Percentiles rank a stretch among this genome's conserved stretches.
Conservation (phyloP, 2,797 vertebrate species). For the Loriculus beryllinus region DNA sequence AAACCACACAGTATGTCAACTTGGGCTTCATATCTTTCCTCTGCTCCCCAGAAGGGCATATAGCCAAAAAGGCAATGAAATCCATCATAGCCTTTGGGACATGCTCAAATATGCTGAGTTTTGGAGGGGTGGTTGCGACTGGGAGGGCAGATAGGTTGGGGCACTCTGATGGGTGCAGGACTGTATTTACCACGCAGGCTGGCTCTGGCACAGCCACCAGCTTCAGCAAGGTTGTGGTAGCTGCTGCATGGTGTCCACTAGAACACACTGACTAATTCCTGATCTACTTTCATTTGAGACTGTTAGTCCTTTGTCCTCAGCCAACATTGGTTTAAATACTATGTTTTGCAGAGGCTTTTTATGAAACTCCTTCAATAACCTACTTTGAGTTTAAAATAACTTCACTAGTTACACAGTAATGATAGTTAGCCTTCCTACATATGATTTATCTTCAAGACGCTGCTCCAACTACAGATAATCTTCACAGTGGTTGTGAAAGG, state of each 20-base stretch:
- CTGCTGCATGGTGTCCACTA: neutral
- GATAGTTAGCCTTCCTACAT: conserved; percentile 37
- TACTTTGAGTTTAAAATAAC: conserved; percentile 58
- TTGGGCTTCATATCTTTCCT: neutral
- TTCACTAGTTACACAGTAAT: conserved; percentile 26
- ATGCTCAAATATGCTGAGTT: neutral
- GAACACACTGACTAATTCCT: neutral
- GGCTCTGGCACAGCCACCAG: neutral
- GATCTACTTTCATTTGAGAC: neutral
- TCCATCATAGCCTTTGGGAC: neutral
- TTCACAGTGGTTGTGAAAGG: neutral
- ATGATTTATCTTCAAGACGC: neutral
- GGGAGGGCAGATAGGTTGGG: neutral
- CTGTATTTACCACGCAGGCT: accelerated
- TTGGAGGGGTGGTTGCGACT: accelerated
- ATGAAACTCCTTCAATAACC: conserved; percentile 24
- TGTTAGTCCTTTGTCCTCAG: neutral
- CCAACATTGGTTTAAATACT: neutral
- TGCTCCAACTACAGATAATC: neutral
- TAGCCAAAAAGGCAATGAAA: neutral
- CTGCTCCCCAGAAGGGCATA: neutral
- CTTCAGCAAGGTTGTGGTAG: neutral
- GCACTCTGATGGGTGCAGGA: neutral
- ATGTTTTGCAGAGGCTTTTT: neutral
- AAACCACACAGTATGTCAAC: neutral